phyloP scores from a whole-genome alignment of 2,113 vertebrate species.

The Hypanus sabinus region DNA sequence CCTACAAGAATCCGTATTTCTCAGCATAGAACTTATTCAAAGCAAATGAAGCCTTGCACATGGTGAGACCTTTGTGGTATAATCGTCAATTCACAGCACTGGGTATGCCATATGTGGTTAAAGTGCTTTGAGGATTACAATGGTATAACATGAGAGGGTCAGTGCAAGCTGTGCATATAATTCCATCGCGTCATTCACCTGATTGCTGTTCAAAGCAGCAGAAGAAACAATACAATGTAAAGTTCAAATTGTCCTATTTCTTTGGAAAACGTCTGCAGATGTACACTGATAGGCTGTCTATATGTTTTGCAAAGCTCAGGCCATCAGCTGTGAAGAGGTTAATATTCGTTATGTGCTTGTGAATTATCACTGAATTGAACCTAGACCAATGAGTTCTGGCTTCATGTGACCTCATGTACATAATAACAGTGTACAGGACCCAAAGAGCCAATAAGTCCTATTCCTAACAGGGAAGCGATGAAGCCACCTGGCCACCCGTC shows the following conservation, averaged over 20 bases:
- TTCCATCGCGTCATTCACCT: neutral
- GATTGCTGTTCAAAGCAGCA: neutral
- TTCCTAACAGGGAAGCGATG: neutral
- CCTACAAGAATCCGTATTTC: neutral
- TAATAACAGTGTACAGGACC: conserved; percentile 27
- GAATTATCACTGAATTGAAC: conserved; percentile 18
- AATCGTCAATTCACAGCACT: neutral
- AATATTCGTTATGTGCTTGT: neutral
- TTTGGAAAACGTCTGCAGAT: neutral
- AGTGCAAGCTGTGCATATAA: neutral
- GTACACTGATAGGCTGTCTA: neutral
- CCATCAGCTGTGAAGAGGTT: neutral
- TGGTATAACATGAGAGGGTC: neutral
- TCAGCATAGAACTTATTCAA: neutral
- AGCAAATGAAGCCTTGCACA: neutral
- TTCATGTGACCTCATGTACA: conserved; percentile 7
- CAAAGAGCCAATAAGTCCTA: neutral
- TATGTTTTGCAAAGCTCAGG: neutral
- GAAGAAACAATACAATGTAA: neutral
- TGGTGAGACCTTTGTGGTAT: neutral
- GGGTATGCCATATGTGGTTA: neutral
- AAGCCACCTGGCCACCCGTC: neutral
- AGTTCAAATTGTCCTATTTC: neutral
- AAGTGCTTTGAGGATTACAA: neutral
- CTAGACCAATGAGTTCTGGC: conserved; percentile 5